These are phyloP conservation scores for Galleria mellonella DNA, from an alignment of 1,140 invertebrate species.

Conservation along the genomic window DNA sequence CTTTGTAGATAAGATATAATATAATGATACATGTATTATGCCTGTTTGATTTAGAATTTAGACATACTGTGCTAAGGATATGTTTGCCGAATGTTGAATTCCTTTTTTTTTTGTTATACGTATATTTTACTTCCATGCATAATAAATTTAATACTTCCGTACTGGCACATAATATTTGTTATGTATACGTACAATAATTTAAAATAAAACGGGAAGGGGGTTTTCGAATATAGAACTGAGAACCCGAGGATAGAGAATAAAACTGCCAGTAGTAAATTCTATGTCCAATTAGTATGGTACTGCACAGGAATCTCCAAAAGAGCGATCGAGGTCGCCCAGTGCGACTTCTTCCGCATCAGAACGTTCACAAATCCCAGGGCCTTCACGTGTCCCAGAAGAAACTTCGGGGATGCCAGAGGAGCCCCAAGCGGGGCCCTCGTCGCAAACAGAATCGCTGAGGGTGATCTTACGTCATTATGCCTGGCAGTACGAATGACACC, in stretches of 20 bases:
- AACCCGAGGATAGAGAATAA: background rate
- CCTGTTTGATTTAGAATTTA: background rate
- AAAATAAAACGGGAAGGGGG: constrained; percentile 14
- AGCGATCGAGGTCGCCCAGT: constrained; percentile 40
- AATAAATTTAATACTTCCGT: too few relatives aligned
- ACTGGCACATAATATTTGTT: too few relatives aligned
- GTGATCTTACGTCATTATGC: constrained; percentile 67
- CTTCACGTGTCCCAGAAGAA: constrained; percentile 24
- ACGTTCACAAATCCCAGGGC: constrained; percentile 28
- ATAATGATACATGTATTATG: background rate
- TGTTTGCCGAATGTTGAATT: constrained; percentile 61
- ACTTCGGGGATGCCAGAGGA: constrained; percentile 30
- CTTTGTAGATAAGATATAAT: constrained; percentile 15
- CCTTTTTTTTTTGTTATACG: constrained; percentile 28
- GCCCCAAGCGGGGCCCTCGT: constrained; percentile 47
- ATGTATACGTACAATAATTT: background rate
- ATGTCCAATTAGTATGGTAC: constrained; percentile 16
- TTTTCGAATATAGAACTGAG: constrained; percentile 8
- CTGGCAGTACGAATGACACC: constrained; percentile 70
- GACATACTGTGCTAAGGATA: constrained; percentile 2
- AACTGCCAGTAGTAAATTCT: constrained; percentile 5
- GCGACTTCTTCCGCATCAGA: constrained; percentile 23
- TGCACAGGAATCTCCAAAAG: constrained; percentile 43
- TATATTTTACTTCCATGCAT: background rate
- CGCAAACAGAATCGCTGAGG: constrained; percentile 49